These are phyloP conservation scores for Donacobius atricapilla DNA, from an alignment of 2,113 vertebrate species.

Conservation along the genomic window DNA sequence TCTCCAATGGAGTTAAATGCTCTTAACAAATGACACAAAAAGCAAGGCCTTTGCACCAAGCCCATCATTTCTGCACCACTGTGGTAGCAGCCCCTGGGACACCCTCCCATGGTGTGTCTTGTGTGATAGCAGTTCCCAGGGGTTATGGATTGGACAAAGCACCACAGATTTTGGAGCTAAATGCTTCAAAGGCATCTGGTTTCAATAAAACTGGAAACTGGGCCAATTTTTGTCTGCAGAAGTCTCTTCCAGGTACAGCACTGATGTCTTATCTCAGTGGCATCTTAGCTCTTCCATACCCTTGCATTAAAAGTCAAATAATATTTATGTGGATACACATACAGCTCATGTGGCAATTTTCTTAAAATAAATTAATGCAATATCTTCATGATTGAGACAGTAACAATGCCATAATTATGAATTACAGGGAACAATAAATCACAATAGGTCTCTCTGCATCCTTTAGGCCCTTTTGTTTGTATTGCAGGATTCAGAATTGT, in stretches of 20 bases:
- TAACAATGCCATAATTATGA: background rate
- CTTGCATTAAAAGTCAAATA: background rate
- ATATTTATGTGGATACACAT: background rate
- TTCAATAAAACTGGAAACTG: background rate
- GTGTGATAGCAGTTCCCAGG: background rate
- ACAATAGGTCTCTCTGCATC: background rate
- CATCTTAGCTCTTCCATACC: background rate
- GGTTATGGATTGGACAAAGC: background rate
- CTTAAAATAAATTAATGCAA: background rate
- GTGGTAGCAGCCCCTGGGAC: background rate
- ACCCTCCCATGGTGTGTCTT: background rate
- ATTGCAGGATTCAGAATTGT: background rate
- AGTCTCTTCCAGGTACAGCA: slow-evolving; percentile 23
- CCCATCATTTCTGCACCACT: background rate
- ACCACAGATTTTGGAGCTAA: background rate
- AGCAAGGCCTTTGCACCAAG: background rate
- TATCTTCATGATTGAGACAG: background rate
- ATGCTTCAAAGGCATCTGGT: background rate
- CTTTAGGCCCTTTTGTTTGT: background rate
- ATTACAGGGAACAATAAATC: background rate
- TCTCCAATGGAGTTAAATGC: background rate
- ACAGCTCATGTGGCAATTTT: background rate
- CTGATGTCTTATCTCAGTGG: background rate
- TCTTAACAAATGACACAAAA: background rate
- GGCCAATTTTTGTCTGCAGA: background rate